Evolutionary conservation across 2,797 vertebrate genomes (phyloP).

Genomic region (Gymnodraco acuticeps): DNA sequence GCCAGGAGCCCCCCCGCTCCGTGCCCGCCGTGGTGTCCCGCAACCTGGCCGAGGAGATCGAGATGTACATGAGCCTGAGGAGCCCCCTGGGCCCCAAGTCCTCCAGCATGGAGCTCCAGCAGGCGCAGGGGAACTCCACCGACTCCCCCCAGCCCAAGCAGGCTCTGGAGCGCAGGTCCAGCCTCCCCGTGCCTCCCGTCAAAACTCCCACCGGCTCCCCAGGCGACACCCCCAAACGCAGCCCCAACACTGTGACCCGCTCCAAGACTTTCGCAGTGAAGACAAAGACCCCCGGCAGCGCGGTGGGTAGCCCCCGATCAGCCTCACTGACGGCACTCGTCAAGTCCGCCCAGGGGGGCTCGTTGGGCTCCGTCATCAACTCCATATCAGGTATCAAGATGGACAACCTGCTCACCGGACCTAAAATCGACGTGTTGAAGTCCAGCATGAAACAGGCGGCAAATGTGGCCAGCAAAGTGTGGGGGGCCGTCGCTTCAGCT

Average conservation of each 20-base stretch:
- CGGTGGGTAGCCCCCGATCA: constrained; percentile 76
- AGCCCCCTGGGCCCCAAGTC: constrained; percentile 90
- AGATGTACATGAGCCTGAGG: constrained; percentile 96
- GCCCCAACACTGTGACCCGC: constrained; percentile 87
- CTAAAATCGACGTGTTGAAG: constrained; percentile 95
- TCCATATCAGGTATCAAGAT: constrained; percentile 94
- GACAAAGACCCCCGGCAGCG: constrained; percentile 78
- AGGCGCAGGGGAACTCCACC: constrained; percentile 59
- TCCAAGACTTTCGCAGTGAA: constrained; percentile 92
- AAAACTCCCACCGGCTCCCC: constrained; percentile 67
- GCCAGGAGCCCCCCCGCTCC: constrained; percentile 84
- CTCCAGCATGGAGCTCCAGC: constrained; percentile 94
- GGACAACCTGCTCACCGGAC: constrained; percentile 93
- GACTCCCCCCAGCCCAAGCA: constrained; percentile 67
- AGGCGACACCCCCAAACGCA: constrained; percentile 78
- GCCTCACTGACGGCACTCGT: constrained; percentile 90
- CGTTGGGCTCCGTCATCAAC: constrained; percentile 93
- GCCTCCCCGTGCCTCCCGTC: constrained; percentile 87
- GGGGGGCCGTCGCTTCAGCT: constrained; percentile 92
- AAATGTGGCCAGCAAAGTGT: constrained; percentile 95
- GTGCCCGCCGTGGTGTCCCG: constrained; percentile 89
- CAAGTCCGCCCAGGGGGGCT: constrained; percentile 90
- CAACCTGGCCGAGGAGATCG: constrained; percentile 97
- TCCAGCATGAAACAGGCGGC: constrained; percentile 97
- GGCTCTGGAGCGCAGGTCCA: constrained; percentile 89